A percentile compares a stretch with the other conserved stretches of the same genome.
phyloP scores from a whole-genome alignment of 92 coral and sea anemone species.

The Desmophyllum pertusum region DNA sequence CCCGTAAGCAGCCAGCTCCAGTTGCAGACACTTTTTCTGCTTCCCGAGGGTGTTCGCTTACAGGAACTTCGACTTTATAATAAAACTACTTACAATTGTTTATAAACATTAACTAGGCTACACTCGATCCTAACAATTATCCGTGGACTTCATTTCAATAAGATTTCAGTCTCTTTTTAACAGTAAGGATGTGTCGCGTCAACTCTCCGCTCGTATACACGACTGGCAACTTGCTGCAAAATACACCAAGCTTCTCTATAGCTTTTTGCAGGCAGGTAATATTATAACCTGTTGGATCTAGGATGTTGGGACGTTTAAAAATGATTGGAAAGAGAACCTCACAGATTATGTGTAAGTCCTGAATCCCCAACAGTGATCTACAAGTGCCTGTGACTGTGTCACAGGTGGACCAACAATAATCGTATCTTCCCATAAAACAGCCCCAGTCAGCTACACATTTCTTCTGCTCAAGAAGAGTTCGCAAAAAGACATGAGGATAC shows the following conservation, averaged over 20 bases:
- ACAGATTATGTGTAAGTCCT: constrained; percentile 66
- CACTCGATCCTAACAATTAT: background rate
- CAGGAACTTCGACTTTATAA: too few species aligned
- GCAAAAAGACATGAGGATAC: constrained; percentile 47
- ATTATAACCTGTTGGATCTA: constrained; percentile 1
- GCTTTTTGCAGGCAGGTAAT: constrained; percentile 20
- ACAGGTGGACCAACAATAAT: constrained; percentile 59
- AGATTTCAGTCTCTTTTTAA: constrained; percentile 20
- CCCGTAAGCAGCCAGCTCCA: too few species aligned
- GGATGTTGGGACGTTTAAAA: constrained; percentile 8
- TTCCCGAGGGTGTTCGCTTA: too few species aligned
- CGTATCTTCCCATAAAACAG: constrained; percentile 49
- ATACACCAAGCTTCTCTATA: constrained; percentile 1
- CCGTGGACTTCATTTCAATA: background rate
- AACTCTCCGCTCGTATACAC: constrained; percentile 6
- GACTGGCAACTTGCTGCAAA: constrained; percentile 41
- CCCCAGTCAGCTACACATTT: constrained; percentile 49
- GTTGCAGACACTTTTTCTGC: too few species aligned
- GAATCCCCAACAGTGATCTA: constrained; percentile 26
- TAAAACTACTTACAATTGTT: too few species aligned
- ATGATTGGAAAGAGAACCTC: constrained; percentile 16
- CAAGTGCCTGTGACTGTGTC: constrained; percentile 59
- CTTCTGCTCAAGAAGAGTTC: constrained; percentile 31
- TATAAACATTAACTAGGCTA: too few species aligned
- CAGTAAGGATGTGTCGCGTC: background rate